Evolutionary conservation across 2,113 vertebrate species (phyloP).

Genomic region (Oncorhynchus mykiss): DNA sequence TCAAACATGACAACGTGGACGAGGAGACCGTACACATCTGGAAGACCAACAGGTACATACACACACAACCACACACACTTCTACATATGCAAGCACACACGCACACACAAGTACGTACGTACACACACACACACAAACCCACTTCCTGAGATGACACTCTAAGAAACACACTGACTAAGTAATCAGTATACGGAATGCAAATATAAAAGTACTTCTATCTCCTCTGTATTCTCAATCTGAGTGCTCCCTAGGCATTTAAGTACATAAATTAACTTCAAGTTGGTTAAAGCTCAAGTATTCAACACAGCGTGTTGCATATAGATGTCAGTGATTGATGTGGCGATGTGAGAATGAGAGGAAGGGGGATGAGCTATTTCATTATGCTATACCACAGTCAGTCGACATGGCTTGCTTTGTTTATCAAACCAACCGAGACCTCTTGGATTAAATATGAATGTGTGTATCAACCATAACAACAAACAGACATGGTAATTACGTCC

Average conservation of each 20-base stretch:
- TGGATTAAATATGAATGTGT: slow-evolving; percentile 74
- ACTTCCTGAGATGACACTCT: slow-evolving; percentile 32
- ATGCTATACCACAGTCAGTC: slow-evolving; percentile 55
- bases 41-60: slow-evolving; percentile 94
- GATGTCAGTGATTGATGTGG: slow-evolving; percentile 69
- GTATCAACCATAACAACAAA: slow-evolving; percentile 68
- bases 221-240: slow-evolving; percentile 63
- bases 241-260: slow-evolving; percentile 67
- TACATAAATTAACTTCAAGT: slow-evolving; percentile 74
- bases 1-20: slow-evolving; percentile 90
- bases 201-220: slow-evolving; percentile 50
- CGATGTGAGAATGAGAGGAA: slow-evolving; percentile 48
- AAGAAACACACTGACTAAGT: slow-evolving; percentile 55
- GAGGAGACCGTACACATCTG: slow-evolving; percentile 98
- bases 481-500: slow-evolving; percentile 79
- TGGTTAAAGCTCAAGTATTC: slow-evolving; percentile 60
- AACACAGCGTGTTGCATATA: slow-evolving; percentile 64
- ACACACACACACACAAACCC: not conserved
- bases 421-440: slow-evolving; percentile 69
- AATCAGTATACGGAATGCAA: slow-evolving; percentile 50
- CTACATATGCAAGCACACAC: not conserved
- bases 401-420: slow-evolving; percentile 66
- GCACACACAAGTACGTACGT: not conserved
- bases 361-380: slow-evolving; percentile 74
- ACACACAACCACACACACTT: not conserved